These are phyloP conservation scores for Bhutanitis thaidina DNA, from an alignment of 2,888 invertebrate genomes.

Conservation along the genomic window DNA sequence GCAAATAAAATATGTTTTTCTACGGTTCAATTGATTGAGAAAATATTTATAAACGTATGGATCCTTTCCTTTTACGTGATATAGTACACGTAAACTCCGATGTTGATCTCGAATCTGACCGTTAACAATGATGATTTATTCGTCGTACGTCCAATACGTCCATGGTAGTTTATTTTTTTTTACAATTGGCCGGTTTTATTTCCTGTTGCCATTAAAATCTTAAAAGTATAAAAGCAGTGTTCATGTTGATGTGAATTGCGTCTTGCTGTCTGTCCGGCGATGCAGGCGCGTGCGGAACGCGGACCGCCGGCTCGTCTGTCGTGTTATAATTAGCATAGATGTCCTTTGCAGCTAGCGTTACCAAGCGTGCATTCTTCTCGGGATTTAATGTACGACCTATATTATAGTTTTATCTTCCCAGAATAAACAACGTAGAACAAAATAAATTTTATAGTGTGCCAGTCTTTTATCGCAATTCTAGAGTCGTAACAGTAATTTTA, in stretches of 20 bases:
- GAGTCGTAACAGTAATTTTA: too few species aligned
- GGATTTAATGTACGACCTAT: slow-evolving; percentile 11
- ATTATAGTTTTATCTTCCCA: background rate
- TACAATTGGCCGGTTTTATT: slow-evolving; percentile 3
- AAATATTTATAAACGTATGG: too few species aligned
- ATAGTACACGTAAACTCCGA: too few species aligned
- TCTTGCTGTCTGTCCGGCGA: slow-evolving; percentile 1
- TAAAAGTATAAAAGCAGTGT: slow-evolving; percentile 11
- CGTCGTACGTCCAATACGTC: background rate
- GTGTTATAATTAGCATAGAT: slow-evolving; percentile 18
- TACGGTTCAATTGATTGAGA: too few species aligned
- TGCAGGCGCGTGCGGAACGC: slow-evolving; percentile 19
- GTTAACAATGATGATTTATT: too few species aligned
- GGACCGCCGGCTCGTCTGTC: slow-evolving; percentile 11
- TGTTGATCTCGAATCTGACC: too few species aligned
- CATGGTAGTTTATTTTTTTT: background rate
- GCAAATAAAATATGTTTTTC: too few species aligned
- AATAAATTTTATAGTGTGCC: too few species aligned
- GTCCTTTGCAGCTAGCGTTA: slow-evolving; percentile 14
- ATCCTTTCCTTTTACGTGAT: too few species aligned
- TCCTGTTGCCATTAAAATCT: slow-evolving; percentile 11
- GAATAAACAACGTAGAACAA: too few species aligned
- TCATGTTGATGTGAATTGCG: slow-evolving; percentile 6
- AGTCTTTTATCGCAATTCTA: too few species aligned
- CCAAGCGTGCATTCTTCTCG: slow-evolving; percentile 4